A percentile compares a stretch with the other conserved stretches of the same genome.
phyloP scores from a whole-genome alignment of 2,888 invertebrate genomes.

The Sicus ferrugineus region DNA sequence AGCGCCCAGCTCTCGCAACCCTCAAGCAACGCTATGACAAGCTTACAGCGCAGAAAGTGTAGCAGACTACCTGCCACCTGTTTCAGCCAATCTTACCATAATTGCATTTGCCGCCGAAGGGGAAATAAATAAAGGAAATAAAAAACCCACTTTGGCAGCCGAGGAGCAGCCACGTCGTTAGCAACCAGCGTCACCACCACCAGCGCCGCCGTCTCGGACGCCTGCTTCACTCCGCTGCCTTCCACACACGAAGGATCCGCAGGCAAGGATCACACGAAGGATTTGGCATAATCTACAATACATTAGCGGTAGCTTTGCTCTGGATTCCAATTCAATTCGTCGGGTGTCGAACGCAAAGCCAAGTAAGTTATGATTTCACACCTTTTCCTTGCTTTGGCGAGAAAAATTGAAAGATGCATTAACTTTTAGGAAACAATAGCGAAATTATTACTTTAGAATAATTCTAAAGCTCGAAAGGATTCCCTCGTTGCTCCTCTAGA shows the following conservation, averaged over 20 bases:
- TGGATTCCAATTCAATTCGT: constrained; percentile 65
- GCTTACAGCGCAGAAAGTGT: too few species aligned
- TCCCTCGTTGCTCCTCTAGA: too few species aligned
- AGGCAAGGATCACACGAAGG: constrained; percentile 54
- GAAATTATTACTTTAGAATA: not conserved
- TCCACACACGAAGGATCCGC: constrained; percentile 47
- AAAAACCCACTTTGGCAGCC: not conserved
- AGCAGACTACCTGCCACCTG: too few species aligned
- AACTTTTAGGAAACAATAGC: not conserved
- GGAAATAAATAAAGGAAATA: not conserved
- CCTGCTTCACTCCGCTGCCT: not conserved
- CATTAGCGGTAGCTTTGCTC: constrained; percentile 65
- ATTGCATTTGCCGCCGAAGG: too few species aligned
- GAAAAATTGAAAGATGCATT: too few species aligned
- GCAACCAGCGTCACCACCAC: not conserved
- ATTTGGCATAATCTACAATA: constrained; percentile 65
- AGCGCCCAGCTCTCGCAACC: too few species aligned
- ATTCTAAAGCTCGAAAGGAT: not conserved
- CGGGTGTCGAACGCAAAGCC: constrained; percentile 64
- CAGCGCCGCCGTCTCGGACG: not conserved
- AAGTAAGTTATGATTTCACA: constrained; percentile 65
- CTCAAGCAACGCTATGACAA: too few species aligned
- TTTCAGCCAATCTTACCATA: too few species aligned
- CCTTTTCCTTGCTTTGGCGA: constrained; percentile 47
- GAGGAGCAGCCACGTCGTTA: not conserved